Evolutionary conservation across 2,888 invertebrate species (phyloP).

Genomic region (Abscondita cerata): DNA sequence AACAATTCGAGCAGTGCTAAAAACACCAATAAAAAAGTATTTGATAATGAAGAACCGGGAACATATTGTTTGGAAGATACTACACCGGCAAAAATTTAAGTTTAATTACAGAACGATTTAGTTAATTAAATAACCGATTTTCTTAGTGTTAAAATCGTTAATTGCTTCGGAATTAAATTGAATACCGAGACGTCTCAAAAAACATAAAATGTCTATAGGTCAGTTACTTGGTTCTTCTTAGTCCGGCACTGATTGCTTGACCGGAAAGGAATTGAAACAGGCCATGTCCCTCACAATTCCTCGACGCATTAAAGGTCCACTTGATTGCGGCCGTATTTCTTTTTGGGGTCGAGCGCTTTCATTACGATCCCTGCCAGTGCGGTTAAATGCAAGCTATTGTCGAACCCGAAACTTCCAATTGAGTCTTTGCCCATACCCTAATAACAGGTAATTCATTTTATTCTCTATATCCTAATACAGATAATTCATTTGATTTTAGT

Average conservation of each 20-base stretch:
- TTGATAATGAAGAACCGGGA: too few relatives aligned
- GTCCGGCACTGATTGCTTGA: constrained; percentile 52
- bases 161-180: neutral
- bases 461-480: constrained; percentile 50
- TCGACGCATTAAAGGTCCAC: constrained; percentile 56
- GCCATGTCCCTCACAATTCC: constrained; percentile 55
- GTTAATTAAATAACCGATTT: too few relatives aligned
- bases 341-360: constrained; percentile 54
- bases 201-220: constrained; percentile 46
- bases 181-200: constrained; percentile 18
- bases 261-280: constrained; percentile 56
- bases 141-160: too few relatives aligned
- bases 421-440: constrained; percentile 51
- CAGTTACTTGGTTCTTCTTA: constrained; percentile 46
- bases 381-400: constrained; percentile 56
- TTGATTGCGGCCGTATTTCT: constrained; percentile 59
- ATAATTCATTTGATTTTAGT: constrained; percentile 48
- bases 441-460: constrained; percentile 53
- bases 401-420: constrained; percentile 54
- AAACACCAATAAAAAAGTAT: too few relatives aligned
- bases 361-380: constrained; percentile 53
- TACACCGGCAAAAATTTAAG: too few relatives aligned
- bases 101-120: too few relatives aligned
- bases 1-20: too few relatives aligned
- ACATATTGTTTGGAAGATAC: too few relatives aligned